Base-by-base conservation (phyloP, 2,113 vertebrate species). In the Anthoscopus minutus region DNA sequence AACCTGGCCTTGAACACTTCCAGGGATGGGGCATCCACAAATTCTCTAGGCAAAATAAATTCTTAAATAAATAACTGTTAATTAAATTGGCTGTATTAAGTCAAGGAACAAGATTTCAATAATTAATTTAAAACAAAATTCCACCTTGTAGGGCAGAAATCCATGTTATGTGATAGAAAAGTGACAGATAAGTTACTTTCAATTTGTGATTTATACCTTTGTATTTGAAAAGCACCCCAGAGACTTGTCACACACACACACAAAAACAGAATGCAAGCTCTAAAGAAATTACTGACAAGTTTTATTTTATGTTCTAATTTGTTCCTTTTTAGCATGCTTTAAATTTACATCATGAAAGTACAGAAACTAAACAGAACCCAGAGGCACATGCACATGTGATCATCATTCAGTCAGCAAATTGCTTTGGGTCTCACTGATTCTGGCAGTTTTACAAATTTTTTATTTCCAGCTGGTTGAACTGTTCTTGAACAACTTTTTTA, bases 381-480 rank as follows among this genome's bases (percentile, higher is more conserved):
- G 44, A 82, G 40, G 71, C 85, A 60, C 35, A 76, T 4, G 2
- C 37, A 57, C 58, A 88, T 13, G 13, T 67, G 66, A 88, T 37
- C 50, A 74, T 61, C 72, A 72, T 88, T 82, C 67, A 88, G 82
- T 72, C 74, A 80, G 48, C 44, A 80, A 85, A 82, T 67, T 2
- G 19, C 70, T 95, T 85, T 71, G 37, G 65, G 88, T 85, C 81
- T 78, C 44, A 35, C 53, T 76, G 91, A 86, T 58, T 71, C 72
- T 88, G 85, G 88, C 86, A 92, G 57, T 72, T 82, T 80, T 65
- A 77, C 70, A 93, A 45, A 31, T 48, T 57, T 60, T 66, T 76
- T 54, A 69, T 92, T 95, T 93, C 72, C 45, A 86, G 66, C 7
- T 88, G 79, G 37, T 80, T 95, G 53, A 94, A 90, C 53, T 44